Base-by-base conservation (phyloP, 2,113 vertebrate species). In the Acinonyx jubatus region DNA sequence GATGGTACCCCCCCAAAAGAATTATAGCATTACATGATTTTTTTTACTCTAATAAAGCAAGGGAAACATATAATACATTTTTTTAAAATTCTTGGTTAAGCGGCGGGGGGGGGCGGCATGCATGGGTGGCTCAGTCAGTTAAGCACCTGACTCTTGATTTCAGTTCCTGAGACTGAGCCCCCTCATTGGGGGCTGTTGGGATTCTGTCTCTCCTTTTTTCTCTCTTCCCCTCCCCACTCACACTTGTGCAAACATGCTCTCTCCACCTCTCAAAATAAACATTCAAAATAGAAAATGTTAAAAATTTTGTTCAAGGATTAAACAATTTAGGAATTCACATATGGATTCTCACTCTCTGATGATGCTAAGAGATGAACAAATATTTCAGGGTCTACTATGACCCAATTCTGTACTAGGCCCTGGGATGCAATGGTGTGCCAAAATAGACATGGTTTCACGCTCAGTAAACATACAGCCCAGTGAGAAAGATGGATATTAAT, bases 291-390 rank as follows among this genome's bases (percentile, higher is more conserved):
- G 84, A 76, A 84, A 96, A n/a, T 18, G 84, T 82, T 95, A 89
- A 61, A 93, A 73, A 50, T 96, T 90, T 41, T 82, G 3, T 93
- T 96, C 19, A 85, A 93, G 50, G 27, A 74, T 97, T 94, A 89
- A 97, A 84, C 13, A 82, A 48, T 57, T 95, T 92, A 93, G 41
- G 65, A 93, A 88, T 78, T 78, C 9, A 61, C 48, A 94, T 92
- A 63, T 8, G 85, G 41, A 93, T 16, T 84, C 55, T 65, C 7
- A 65, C 84, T 68, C 52, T 87, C 45, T 90, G 48, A 63, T 94
- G 13, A 74, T 95, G 27, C 57, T 97, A 68, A 93, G 65, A 94
- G 8, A 71, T 84, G 29, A 84, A 21, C 68, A 73, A 92, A 52
- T 89, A 69, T 65, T 61, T 91, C 38, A 69, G 73, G 86, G 25